phyloP scores from a whole-genome alignment of 2,888 invertebrate genomes.

The Himalopsyche kuldschensis region DNA sequence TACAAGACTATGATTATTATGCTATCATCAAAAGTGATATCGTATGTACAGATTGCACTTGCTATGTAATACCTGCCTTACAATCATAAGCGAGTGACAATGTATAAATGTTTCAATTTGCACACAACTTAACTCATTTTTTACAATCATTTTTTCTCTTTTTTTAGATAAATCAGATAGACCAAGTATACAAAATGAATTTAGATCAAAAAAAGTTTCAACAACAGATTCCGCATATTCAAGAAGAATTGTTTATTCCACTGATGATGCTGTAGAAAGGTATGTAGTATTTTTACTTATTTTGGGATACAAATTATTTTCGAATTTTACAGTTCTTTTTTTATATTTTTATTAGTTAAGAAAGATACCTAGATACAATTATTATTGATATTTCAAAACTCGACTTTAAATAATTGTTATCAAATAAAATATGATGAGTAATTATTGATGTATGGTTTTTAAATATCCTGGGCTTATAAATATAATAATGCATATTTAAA shows the following conservation, averaged over 20 bases:
- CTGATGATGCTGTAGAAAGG: slow-evolving; percentile 58
- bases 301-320: too few species aligned
- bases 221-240: slow-evolving; percentile 47
- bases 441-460: too few species aligned
- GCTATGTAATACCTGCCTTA: not conserved
- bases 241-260: slow-evolving; percentile 55
- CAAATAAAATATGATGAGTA: too few species aligned
- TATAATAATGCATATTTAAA: too few species aligned
- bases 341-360: too few species aligned
- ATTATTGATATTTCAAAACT: too few species aligned
- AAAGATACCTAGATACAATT: too few species aligned
- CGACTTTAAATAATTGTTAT: too few species aligned
- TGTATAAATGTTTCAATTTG: not conserved
- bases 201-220: slow-evolving; percentile 32
- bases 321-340: too few species aligned
- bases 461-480: too few species aligned
- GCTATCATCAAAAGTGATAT: too few species aligned
- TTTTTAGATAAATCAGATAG: slow-evolving; percentile 30
- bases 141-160: not conserved
- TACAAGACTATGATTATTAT: too few species aligned
- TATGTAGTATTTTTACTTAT: slow-evolving; percentile 39
- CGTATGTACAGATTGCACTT: not conserved
- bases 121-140: not conserved
- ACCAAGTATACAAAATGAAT: slow-evolving; percentile 25
- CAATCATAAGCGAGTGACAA: not conserved